Percentiles rank a stretch among this genome's conserved stretches.
Evolutionary conservation across 2,797 vertebrate species (phyloP).

Genomic region (Sebastes steindachneri): DNA sequence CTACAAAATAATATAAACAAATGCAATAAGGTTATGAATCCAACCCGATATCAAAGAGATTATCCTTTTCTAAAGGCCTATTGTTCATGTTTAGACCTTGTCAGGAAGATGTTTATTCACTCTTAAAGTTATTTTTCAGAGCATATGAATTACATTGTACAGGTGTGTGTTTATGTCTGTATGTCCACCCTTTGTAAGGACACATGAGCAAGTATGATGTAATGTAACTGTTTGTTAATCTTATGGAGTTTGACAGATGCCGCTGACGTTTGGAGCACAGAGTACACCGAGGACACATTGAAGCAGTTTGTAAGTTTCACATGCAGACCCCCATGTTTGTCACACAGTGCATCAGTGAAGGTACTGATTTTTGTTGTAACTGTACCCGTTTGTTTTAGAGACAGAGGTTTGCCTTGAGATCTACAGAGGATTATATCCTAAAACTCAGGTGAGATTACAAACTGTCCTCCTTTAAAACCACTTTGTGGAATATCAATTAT

Average conservation of each 20-base stretch:
- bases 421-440: conserved; percentile 70
- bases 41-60: not conserved
- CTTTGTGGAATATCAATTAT: not conserved
- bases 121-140: not conserved
- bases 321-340: not conserved
- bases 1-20: too few species aligned
- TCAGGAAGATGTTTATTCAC: not conserved
- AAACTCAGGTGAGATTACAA: conserved; percentile 73
- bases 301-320: conserved; percentile 64
- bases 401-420: conserved; percentile 63
- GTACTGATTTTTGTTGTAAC: not conserved
- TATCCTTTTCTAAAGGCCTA: not conserved
- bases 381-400: conserved; percentile 51
- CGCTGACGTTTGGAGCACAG: conserved; percentile 75
- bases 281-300: conserved; percentile 59
- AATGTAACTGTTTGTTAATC: not conserved
- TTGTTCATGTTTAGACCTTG: not conserved
- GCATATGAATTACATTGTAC: not conserved
- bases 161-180: not conserved
- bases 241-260: conserved; percentile 77
- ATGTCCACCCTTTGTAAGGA: not conserved
- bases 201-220: not conserved
- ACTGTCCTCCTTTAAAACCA: not conserved
- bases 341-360: not conserved
- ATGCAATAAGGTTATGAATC: too few species aligned